phyloP scores from a whole-genome alignment of 2,888 invertebrate genomes.

The Hofmannophila pseudospretella region DNA sequence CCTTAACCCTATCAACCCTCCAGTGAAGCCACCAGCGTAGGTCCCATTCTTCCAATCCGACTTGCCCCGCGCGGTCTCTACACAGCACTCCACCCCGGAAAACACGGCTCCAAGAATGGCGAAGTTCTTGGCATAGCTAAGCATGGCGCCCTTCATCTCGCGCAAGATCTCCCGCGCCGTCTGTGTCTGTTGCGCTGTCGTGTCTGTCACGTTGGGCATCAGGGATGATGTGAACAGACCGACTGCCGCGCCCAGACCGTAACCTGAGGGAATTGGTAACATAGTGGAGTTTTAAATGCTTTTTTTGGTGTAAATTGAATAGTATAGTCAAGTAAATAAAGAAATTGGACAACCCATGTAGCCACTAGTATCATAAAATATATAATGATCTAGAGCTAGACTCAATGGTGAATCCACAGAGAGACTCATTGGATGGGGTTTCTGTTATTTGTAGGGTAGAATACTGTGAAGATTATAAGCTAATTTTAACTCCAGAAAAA shows the following conservation, averaged over 20 bases:
- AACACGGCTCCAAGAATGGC: conserved; percentile 96
- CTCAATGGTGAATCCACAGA: no score
- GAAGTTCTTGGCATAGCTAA: conserved; percentile 98
- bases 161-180: conserved; percentile 91
- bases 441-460: no score
- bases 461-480: no score
- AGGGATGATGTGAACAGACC: conserved; percentile 98
- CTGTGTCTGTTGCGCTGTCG: conserved; percentile 83
- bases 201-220: conserved; percentile 88
- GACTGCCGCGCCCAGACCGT: conserved; percentile 95
- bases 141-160: conserved; percentile 94
- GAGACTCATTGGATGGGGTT: no score
- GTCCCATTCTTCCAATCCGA: conserved; percentile 98
- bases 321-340: no score
- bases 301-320: no score
- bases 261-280: no score
- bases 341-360: no score
- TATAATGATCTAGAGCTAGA: no score
- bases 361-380: no score
- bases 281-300: no score
- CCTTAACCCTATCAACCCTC: conserved; percentile 92
- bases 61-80: conserved; percentile 96
- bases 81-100: conserved; percentile 94
- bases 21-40: conserved; percentile 95
- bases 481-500: no score